Conservation (phyloP, 2,797 vertebrate species). For the Salmo trutta region DNA sequence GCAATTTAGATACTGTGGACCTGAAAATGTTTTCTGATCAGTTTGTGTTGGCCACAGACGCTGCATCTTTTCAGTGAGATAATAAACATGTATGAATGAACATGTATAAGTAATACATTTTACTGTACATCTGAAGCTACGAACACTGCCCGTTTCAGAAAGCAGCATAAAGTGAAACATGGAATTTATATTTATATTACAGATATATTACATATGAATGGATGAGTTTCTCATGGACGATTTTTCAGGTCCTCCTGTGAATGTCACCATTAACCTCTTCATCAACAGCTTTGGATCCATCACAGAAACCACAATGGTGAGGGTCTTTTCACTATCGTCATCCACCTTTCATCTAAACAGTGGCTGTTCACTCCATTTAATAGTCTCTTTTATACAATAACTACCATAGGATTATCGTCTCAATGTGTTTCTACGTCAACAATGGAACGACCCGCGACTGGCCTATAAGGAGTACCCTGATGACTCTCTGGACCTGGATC, state of each 20-base stretch:
- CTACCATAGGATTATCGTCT: conserved; percentile 87
- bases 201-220: conserved; percentile 13
- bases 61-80: not conserved
- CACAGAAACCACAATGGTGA: conserved; percentile 96
- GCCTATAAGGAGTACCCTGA: conserved; percentile 92
- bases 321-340: conserved; percentile 29
- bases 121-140: not conserved
- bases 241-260: conserved; percentile 86
- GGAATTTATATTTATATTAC: not conserved
- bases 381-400: not conserved
- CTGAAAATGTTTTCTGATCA: not conserved
- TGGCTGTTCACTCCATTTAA: not conserved
- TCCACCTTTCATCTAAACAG: not conserved
- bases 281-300: conserved; percentile 97
- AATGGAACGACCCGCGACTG: conserved; percentile 94
- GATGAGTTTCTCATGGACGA: conserved; percentile 39
- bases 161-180: not conserved
- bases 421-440: conserved; percentile 92
- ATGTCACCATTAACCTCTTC: conserved; percentile 96
- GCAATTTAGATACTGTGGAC: not conserved
- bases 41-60: not conserved
- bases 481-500: conserved; percentile 90
- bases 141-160: not conserved
- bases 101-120: not conserved
- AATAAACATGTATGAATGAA: not conserved